Evolutionary conservation across 2,113 vertebrate species (phyloP).

Genomic region (Pteruthius melanotis): DNA sequence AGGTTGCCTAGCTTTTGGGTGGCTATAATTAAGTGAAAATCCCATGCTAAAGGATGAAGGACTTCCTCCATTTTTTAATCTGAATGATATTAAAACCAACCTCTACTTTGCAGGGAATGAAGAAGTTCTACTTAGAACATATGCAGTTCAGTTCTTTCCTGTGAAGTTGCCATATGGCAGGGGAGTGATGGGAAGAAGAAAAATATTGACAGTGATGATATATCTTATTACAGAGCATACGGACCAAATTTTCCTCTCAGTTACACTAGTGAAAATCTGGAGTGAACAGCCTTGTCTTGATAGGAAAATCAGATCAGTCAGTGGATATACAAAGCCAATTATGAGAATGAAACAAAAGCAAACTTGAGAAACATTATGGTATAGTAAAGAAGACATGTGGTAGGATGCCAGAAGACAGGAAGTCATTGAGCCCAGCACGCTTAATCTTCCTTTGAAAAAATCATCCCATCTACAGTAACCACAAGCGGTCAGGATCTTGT

Average conservation of each 20-base stretch:
- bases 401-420: constrained; percentile 53
- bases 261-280: constrained; percentile 63
- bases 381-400: constrained; percentile 37
- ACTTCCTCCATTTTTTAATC: constrained; percentile 5
- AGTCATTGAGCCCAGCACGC: not conserved
- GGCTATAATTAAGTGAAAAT: not conserved
- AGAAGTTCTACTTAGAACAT: constrained; percentile 56
- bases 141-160: constrained; percentile 52
- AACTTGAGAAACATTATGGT: constrained; percentile 59
- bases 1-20: not conserved
- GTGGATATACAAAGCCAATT: constrained; percentile 64
- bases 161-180: constrained; percentile 63
- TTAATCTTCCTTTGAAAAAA: constrained; percentile 17
- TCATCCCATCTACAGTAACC: not conserved
- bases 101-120: constrained; percentile 6
- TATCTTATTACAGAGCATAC: constrained; percentile 62
- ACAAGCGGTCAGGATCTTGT: constrained; percentile 13
- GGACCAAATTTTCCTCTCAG: constrained; percentile 62
- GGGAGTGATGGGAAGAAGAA: constrained; percentile 55
- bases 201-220: constrained; percentile 67
- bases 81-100: constrained; percentile 27
- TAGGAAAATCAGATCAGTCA: constrained; percentile 57
- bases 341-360: constrained; percentile 59
- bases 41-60: not conserved
- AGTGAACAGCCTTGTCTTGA: constrained; percentile 49